Evolutionary conservation across 1,140 invertebrate species (phyloP).

Genomic region (Pristionchus pacificus): DNA sequence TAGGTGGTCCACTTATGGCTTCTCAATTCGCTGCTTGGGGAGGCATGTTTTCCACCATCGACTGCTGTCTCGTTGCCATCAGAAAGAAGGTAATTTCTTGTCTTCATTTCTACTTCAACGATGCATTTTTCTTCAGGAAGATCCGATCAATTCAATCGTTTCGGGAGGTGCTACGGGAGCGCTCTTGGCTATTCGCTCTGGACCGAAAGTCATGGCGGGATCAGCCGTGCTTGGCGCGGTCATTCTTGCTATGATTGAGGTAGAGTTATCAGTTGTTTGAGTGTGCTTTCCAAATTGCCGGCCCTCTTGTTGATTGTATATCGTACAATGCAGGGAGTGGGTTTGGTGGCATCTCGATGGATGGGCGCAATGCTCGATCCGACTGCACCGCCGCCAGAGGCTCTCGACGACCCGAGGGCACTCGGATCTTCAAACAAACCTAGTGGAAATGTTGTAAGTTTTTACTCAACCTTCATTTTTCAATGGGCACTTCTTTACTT

Average conservation of each 20-base stretch:
- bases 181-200: constrained; percentile 87
- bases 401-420: constrained; percentile 26
- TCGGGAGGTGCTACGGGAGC: constrained; percentile 91
- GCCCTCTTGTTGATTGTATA: not conserved
- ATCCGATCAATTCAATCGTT: constrained; percentile 75
- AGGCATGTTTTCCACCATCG: constrained; percentile 92
- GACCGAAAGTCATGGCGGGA: constrained; percentile 82
- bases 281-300: not conserved
- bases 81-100: constrained; percentile 75
- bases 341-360: constrained; percentile 79
- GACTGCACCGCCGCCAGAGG: constrained; percentile 33
- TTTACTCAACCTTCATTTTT: no score
- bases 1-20: constrained; percentile 49
- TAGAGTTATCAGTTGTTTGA: constrained; percentile 58
- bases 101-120: not conserved
- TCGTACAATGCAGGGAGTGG: constrained; percentile 84
- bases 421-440: not conserved
- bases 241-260: constrained; percentile 89
- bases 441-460: no score
- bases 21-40: constrained; percentile 63
- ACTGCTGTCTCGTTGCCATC: constrained; percentile 87
- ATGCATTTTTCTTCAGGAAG: constrained; percentile 56
- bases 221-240: constrained; percentile 91
- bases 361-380: constrained; percentile 42
- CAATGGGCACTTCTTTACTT: no score